Evolutionary conservation across 1,140 invertebrate species (phyloP).

Genomic region (Catajapyx aquilonaris): DNA sequence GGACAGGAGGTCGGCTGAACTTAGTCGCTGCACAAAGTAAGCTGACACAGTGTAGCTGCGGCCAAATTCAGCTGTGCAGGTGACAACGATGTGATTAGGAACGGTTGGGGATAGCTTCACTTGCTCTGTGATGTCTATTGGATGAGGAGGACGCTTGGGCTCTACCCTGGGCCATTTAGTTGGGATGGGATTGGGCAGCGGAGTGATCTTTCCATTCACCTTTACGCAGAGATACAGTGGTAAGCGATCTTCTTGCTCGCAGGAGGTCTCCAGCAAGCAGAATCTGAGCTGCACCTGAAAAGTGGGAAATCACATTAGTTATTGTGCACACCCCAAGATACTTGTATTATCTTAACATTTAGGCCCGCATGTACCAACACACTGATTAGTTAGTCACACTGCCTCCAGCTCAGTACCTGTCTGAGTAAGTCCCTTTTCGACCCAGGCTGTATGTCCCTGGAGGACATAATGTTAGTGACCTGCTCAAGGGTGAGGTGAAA

Average conservation of each 20-base stretch:
- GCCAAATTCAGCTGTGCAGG: slow-evolving; percentile 73
- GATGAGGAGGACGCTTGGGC: slow-evolving; percentile 82
- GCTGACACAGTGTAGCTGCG: slow-evolving; percentile 65
- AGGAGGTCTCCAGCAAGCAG: slow-evolving; percentile 74
- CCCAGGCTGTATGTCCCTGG: slow-evolving; percentile 44
- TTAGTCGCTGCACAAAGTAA: slow-evolving; percentile 68
- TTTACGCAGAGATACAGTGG: slow-evolving; percentile 84
- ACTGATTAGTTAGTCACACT: too few relatives aligned
- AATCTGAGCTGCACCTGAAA: too few relatives aligned
- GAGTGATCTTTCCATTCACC: slow-evolving; percentile 80
- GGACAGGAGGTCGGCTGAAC: too few relatives aligned
- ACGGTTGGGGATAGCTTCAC: slow-evolving; percentile 77
- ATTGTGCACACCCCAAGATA: too few relatives aligned
- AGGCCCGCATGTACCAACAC: too few relatives aligned
- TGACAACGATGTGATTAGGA: slow-evolving; percentile 58
- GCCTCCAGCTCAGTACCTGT: too few relatives aligned
- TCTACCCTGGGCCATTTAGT: slow-evolving; percentile 94
- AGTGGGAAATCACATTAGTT: too few relatives aligned
- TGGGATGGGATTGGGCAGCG: slow-evolving; percentile 87
- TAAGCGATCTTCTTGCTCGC: slow-evolving; percentile 89
- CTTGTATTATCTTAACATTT: too few relatives aligned
- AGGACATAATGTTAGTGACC: slow-evolving; percentile 62
- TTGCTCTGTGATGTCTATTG: slow-evolving; percentile 83
- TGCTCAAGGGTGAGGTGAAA: too few relatives aligned
- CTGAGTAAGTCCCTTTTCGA: slow-evolving; percentile 53